phyloP scores from a whole-genome alignment of 2,888 invertebrate genomes.

The Drosophila hamatofila region DNA sequence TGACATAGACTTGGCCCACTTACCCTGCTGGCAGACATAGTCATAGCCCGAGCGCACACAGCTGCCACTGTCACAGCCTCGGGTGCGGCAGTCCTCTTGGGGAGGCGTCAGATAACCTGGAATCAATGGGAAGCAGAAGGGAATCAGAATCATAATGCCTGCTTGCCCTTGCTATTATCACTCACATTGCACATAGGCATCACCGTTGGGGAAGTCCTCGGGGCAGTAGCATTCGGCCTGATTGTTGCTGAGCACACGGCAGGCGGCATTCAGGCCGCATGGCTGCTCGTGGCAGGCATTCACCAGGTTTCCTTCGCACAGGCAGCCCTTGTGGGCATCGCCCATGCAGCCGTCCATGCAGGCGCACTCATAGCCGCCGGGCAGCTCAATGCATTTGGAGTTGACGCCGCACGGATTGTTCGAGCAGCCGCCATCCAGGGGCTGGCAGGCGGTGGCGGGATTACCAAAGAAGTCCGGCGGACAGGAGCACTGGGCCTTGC shows the following conservation, averaged over 20 bases:
- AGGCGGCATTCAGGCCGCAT: slow-evolving; percentile 94
- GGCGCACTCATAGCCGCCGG: slow-evolving; percentile 92
- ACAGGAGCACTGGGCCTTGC: slow-evolving; percentile 91
- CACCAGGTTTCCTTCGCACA: slow-evolving; percentile 89
- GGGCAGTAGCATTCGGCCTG: slow-evolving; percentile 94
- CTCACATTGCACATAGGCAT: slow-evolving; percentile 95
- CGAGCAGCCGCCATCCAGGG: slow-evolving; percentile 90
- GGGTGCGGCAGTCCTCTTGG: slow-evolving; percentile 91
- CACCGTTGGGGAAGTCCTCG: slow-evolving; percentile 91
- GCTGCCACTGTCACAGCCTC: slow-evolving; percentile 93
- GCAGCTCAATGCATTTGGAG: slow-evolving; percentile 91
- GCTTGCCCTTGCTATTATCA: slow-evolving; percentile 56
- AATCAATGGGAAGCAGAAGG: not conserved
- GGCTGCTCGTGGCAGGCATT: slow-evolving; percentile 92
- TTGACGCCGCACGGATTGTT: slow-evolving; percentile 94
- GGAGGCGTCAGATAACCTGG: slow-evolving; percentile 83
- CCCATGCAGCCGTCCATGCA: slow-evolving; percentile 93
- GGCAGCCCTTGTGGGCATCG: slow-evolving; percentile 92
- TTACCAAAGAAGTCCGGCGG: slow-evolving; percentile 91
- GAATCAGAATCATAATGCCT: too few relatives aligned
- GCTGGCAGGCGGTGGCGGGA: slow-evolving; percentile 89
- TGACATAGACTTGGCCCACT: slow-evolving; percentile 66
- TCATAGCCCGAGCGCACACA: slow-evolving; percentile 93
- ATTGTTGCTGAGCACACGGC: slow-evolving; percentile 89
- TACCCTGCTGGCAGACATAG: slow-evolving; percentile 88